A percentile compares a stretch with the other conserved stretches of the same genome.
Conservation (phyloP, 30 jellyfish, hydroid and myxozoan species). For the Haliclystus octoradiatus region DNA sequence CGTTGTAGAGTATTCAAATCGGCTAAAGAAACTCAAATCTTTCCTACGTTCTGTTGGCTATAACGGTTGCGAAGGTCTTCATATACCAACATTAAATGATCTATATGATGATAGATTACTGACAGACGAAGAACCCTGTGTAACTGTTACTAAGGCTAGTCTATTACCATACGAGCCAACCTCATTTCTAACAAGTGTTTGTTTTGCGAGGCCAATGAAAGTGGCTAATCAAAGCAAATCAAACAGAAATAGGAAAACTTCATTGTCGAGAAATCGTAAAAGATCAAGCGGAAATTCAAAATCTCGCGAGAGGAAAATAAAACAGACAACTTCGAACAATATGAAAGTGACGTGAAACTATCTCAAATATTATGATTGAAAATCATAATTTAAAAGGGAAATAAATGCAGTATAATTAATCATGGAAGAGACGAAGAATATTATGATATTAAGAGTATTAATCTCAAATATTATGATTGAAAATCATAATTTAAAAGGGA, state of each 20-base stretch:
- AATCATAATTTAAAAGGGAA: too few species aligned
- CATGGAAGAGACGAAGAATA: too few species aligned
- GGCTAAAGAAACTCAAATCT: neutral
- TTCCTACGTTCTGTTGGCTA: neutral
- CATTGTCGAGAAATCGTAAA: neutral
- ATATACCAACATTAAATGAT: neutral
- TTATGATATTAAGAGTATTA: too few species aligned
- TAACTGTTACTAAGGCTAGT: neutral
- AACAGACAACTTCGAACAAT: too few species aligned
- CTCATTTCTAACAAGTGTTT: neutral
- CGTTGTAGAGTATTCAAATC: neutral
- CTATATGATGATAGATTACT: neutral
- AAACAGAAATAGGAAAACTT: neutral
- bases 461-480: too few species aligned
- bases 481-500: too few species aligned
- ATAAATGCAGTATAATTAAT: too few species aligned
- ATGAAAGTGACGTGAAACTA: too few species aligned
- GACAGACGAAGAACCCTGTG: neutral
- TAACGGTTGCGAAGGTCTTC: neutral
- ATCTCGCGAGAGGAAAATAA: too few species aligned
- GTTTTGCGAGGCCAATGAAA: neutral
- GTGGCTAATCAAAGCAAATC: neutral
- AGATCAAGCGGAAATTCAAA: too few species aligned
- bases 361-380: too few species aligned
- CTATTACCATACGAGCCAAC: neutral